A percentile compares a stretch with the other conserved stretches of the same genome.
Evolutionary conservation across 2,888 invertebrate genomes (phyloP).

Genomic region (Tetranychus truncatus): DNA sequence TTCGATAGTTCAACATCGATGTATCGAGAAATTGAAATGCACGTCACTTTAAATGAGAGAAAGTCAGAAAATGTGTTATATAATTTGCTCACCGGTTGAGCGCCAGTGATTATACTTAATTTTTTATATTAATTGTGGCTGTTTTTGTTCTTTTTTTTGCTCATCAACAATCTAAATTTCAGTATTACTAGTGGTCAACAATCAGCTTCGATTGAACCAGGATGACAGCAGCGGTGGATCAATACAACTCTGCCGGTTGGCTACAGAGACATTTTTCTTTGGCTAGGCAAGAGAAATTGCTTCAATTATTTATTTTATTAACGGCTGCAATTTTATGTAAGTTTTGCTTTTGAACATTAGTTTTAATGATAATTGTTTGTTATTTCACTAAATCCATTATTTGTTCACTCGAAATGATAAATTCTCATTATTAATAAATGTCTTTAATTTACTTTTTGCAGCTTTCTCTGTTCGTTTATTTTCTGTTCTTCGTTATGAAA

Average conservation of each 20-base stretch:
- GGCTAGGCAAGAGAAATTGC: slow-evolving; percentile 61
- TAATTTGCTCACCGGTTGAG: background rate
- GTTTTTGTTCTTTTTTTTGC: background rate
- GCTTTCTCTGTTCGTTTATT: slow-evolving; percentile 83
- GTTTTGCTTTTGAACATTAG: slow-evolving; percentile 33
- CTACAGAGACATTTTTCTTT: slow-evolving; percentile 32
- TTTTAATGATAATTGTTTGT: slow-evolving; percentile 7
- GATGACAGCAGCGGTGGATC: slow-evolving; percentile 1
- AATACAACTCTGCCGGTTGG: background rate
- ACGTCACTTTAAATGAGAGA: too few species aligned
- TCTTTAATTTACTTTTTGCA: slow-evolving; percentile 32
- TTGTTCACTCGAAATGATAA: background rate
- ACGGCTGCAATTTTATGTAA: slow-evolving; percentile 80
- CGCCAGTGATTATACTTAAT: background rate
- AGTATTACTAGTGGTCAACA: too few species aligned
- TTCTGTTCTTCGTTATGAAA: slow-evolving; percentile 83
- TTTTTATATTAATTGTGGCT: background rate
- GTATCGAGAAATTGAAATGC: too few species aligned
- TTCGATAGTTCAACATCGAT: too few species aligned
- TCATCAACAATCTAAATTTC: too few species aligned
- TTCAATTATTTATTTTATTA: slow-evolving; percentile 69
- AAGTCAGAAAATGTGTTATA: background rate
- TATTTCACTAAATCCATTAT: too few species aligned
- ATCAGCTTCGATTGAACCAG: background rate
- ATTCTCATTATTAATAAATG: background rate